Conservation (phyloP, 2,888 invertebrate genomes). For the Buathra laborator region DNA sequence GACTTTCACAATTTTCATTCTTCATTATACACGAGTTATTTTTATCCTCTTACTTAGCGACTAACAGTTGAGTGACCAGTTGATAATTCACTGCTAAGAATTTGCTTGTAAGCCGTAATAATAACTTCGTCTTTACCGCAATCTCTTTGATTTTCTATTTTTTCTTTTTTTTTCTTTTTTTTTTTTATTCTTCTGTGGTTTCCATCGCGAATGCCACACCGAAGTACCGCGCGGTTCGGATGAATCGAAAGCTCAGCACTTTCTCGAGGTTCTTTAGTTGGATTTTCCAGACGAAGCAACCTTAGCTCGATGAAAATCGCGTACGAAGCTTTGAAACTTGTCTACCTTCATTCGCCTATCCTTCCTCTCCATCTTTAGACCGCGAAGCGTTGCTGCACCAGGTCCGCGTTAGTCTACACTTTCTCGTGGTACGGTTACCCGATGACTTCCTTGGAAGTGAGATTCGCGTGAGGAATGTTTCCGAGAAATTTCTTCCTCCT, state of each 20-base stretch:
- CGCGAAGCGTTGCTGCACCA: constrained; percentile 4
- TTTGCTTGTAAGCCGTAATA: background rate
- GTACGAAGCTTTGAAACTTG: constrained; percentile 20
- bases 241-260: constrained; percentile 50
- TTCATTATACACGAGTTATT: background rate
- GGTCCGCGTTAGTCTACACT: background rate
- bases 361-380: background rate
- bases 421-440: background rate
- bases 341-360: constrained; percentile 1
- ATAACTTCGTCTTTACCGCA: background rate
- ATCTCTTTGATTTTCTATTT: constrained; percentile 19
- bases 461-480: constrained; percentile 16
- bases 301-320: constrained; percentile 7
- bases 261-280: constrained; percentile 18
- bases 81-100: background rate
- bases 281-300: constrained; percentile 14
- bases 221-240: constrained; percentile 28
- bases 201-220: constrained; percentile 9
- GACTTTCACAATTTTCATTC: background rate
- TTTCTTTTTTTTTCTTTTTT: constrained; percentile 17
- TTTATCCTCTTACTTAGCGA: background rate
- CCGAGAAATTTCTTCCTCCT: background rate
- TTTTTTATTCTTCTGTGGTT: constrained; percentile 11
- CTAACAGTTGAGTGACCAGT: background rate
- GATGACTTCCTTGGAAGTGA: background rate